These are phyloP conservation scores for Carposina sasakii DNA, from an alignment of 1,140 invertebrate genomes.

Conservation along the genomic window DNA sequence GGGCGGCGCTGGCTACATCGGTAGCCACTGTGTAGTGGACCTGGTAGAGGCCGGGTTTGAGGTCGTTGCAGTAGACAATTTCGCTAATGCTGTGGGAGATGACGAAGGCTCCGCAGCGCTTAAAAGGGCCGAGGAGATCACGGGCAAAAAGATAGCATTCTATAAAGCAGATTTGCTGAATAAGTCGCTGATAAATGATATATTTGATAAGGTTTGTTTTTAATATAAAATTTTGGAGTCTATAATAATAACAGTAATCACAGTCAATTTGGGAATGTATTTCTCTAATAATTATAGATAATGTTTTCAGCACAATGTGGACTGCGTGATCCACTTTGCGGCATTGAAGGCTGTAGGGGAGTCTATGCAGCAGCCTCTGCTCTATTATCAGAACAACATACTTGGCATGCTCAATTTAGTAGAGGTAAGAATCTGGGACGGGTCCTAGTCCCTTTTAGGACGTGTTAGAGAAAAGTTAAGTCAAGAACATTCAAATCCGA, in stretches of 20 bases:
- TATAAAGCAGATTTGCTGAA: conserved; percentile 86
- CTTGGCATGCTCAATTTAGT: conserved; percentile 90
- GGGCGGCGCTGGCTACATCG: conserved; percentile 96
- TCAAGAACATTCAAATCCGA: background rate
- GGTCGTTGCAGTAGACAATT: conserved; percentile 89
- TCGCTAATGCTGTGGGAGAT: conserved; percentile 79
- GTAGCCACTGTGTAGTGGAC: conserved; percentile 92
- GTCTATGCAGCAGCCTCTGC: conserved; percentile 89
- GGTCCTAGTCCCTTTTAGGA: background rate
- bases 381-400: conserved; percentile 95
- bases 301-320: conserved; percentile 88
- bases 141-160: conserved; percentile 83
- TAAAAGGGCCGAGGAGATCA: conserved; percentile 85
- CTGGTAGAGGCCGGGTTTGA: conserved; percentile 86
- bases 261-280: no score
- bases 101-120: conserved; percentile 78
- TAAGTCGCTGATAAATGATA: conserved; percentile 76
- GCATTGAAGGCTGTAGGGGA: conserved; percentile 96
- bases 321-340: conserved; percentile 95
- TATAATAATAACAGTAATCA: no score
- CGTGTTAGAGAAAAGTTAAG: background rate
- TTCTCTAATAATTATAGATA: no score
- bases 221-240: no score
- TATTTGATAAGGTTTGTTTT: conserved; percentile 85
- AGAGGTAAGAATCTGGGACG: conserved; percentile 74